These are phyloP conservation scores for Sebastes paucispinis DNA, from an alignment of 2,797 vertebrate species.

Conservation along the genomic window DNA sequence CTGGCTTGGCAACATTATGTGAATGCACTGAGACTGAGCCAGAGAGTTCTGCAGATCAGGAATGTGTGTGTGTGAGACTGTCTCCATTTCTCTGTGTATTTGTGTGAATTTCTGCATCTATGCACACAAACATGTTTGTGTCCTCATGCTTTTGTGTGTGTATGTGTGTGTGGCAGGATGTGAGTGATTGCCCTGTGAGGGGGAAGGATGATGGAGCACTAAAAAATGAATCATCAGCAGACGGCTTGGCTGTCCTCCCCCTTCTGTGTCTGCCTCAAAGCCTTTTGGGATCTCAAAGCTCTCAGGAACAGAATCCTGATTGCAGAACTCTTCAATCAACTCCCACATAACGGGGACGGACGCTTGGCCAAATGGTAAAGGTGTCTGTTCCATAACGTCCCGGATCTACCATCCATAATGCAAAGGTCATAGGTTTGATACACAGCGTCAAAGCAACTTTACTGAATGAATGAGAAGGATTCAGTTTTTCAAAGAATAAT, in stretches of 20 bases:
- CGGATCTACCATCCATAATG: constrained; percentile 2
- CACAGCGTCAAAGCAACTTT: constrained; percentile 2
- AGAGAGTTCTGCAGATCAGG: constrained; percentile 49
- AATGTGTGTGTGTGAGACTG: constrained; percentile 29
- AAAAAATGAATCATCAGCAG: constrained; percentile 68
- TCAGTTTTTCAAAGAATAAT: constrained; percentile 22
- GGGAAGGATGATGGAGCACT: constrained; percentile 61
- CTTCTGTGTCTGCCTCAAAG: constrained; percentile 31
- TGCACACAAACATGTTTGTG: constrained; percentile 30
- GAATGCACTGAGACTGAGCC: constrained; percentile 35
- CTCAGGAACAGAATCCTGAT: constrained; percentile 57
- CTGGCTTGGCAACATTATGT: constrained; percentile 54
- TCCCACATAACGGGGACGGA: constrained; percentile 36
- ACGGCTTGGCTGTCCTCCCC: constrained; percentile 41
- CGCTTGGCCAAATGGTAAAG: constrained; percentile 22
- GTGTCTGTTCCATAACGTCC: constrained; percentile 34
- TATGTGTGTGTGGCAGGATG: constrained; percentile 50
- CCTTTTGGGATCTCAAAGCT: constrained; percentile 51
- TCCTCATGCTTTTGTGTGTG: constrained; percentile 4
- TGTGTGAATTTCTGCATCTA: constrained; percentile 2
- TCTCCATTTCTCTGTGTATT: neutral
- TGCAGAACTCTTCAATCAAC: constrained; percentile 68
- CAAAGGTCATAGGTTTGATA: constrained; percentile 42
- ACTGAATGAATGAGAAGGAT: constrained; percentile 10
- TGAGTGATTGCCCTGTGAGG: constrained; percentile 55